A percentile compares a stretch with the other conserved stretches of the same genome.
phyloP scores from a whole-genome alignment of 2,888 invertebrate genomes.

The Spodoptera exigua region DNA sequence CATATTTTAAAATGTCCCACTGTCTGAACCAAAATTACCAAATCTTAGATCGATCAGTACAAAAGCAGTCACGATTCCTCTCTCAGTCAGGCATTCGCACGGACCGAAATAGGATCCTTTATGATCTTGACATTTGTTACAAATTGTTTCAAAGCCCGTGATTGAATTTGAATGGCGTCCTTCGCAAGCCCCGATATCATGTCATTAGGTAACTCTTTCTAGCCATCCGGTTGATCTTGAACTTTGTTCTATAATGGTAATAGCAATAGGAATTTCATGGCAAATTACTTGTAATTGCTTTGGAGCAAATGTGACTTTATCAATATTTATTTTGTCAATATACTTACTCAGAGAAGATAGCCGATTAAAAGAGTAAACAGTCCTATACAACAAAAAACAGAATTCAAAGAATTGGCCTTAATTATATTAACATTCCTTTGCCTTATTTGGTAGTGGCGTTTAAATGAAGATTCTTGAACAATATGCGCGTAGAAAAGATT shows the following conservation, averaged over 20 bases:
- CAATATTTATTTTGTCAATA: background rate
- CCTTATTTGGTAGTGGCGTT: too few species aligned
- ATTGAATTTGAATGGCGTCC: conserved; percentile 67
- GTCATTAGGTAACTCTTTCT: conserved; percentile 61
- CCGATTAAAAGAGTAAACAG: too few species aligned
- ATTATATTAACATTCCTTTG: too few species aligned
- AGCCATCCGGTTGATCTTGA: conserved; percentile 56
- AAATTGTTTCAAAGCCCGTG: conserved; percentile 69
- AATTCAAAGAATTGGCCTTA: too few species aligned
- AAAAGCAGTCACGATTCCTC: conserved; percentile 54
- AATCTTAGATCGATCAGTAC: conserved; percentile 45
- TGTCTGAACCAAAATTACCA: conserved; percentile 45
- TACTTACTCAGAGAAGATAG: background rate
- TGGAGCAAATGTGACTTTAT: background rate
- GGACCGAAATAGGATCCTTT: conserved; percentile 60
- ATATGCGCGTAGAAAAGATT: conserved; percentile 6
- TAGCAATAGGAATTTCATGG: conserved; percentile 9
- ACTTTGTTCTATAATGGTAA: conserved; percentile 50
- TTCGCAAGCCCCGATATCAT: conserved; percentile 51
- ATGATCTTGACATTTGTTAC: conserved; percentile 74
- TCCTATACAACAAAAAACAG: background rate
- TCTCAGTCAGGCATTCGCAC: conserved; percentile 53
- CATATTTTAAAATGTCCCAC: conserved; percentile 23
- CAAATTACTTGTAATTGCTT: conserved; percentile 12
- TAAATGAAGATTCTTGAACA: background rate